phyloP scores from a whole-genome alignment of 35 echinoderm and acorn worm genomes.

The Apostichopus parvimensis region DNA sequence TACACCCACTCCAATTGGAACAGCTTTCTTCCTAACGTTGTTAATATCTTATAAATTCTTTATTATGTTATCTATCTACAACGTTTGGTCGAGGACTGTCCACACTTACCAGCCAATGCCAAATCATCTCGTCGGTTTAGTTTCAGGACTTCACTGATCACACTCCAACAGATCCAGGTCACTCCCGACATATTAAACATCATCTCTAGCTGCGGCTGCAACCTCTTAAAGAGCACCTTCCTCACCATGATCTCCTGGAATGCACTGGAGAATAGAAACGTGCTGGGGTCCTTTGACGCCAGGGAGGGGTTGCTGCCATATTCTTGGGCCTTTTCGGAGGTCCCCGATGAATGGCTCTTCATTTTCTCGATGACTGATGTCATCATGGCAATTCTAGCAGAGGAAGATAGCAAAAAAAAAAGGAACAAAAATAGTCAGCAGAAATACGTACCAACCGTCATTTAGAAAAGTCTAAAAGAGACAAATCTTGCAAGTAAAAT shows the following conservation, averaged over 20 bases:
- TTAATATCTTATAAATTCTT: too few species aligned
- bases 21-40: too few species aligned
- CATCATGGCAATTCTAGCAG: constrained; percentile 59
- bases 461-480: too few species aligned
- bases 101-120: constrained; percentile 63
- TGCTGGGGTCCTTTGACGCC: constrained; percentile 46
- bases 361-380: constrained; percentile 83
- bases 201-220: constrained; percentile 52
- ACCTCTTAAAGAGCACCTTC: constrained; percentile 63
- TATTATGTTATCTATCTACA: too few species aligned
- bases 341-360: constrained; percentile 41
- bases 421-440: not conserved
- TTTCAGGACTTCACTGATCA: constrained; percentile 67
- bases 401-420: too few species aligned
- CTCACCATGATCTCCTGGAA: constrained; percentile 63
- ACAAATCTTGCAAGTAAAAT: too few species aligned
- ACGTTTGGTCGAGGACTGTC: too few species aligned
- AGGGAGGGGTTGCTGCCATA: not conserved
- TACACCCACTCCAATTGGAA: too few species aligned
- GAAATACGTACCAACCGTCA: not conserved
- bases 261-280: constrained; percentile 43
- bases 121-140: constrained; percentile 83
- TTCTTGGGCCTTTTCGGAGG: constrained; percentile 17
- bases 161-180: constrained; percentile 74
- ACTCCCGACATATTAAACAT: constrained; percentile 71